phyloP scores from a whole-genome alignment of 92 coral and sea anemone genomes.

The Ricordea florida region DNA sequence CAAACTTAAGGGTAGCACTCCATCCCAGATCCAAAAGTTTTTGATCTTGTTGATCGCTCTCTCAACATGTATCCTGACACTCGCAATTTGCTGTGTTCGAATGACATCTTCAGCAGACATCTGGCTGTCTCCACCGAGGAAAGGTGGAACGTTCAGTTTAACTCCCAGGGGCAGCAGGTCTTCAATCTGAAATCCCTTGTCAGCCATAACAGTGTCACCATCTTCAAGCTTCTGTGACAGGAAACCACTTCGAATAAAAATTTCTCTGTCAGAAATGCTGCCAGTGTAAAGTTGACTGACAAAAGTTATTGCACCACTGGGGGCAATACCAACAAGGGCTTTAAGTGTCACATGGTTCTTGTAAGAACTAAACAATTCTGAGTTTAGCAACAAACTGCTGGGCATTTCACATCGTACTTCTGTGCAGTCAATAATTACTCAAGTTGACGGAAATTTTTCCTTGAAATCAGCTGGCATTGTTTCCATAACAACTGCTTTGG shows the following conservation, averaged over 20 bases:
- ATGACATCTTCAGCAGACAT: slow-evolving; percentile 61
- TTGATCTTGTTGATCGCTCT: slow-evolving; percentile 65
- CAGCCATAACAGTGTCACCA: slow-evolving; percentile 52
- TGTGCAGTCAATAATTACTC: slow-evolving; percentile 71
- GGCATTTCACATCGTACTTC: slow-evolving; percentile 65
- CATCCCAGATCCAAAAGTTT: slow-evolving; percentile 62
- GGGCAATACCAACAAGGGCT: slow-evolving; percentile 66
- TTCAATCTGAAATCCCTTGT: slow-evolving; percentile 62
- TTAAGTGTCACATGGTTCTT: slow-evolving; percentile 59
- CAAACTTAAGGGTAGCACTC: slow-evolving; percentile 59
- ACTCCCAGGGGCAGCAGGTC: slow-evolving; percentile 48
- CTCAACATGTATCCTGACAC: slow-evolving; percentile 64
- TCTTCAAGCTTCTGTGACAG: slow-evolving; percentile 6
- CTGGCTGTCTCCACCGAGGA: too few species aligned
- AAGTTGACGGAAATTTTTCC: slow-evolving; percentile 43
- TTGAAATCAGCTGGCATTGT: slow-evolving; percentile 47
- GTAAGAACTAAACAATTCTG: slow-evolving; percentile 64
- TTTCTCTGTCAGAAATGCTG: slow-evolving; percentile 46
- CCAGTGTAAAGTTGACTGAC: slow-evolving; percentile 59
- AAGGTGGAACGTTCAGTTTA: slow-evolving; percentile 44
- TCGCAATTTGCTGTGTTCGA: slow-evolving; percentile 65
- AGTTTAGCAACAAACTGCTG: slow-evolving; percentile 33
- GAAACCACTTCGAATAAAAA: slow-evolving; percentile 28
- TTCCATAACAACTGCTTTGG: slow-evolving; percentile 35
- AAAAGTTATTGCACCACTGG: slow-evolving; percentile 70